Base-by-base conservation (phyloP, 1,140 invertebrate species). In the Coptotermes formosanus region DNA sequence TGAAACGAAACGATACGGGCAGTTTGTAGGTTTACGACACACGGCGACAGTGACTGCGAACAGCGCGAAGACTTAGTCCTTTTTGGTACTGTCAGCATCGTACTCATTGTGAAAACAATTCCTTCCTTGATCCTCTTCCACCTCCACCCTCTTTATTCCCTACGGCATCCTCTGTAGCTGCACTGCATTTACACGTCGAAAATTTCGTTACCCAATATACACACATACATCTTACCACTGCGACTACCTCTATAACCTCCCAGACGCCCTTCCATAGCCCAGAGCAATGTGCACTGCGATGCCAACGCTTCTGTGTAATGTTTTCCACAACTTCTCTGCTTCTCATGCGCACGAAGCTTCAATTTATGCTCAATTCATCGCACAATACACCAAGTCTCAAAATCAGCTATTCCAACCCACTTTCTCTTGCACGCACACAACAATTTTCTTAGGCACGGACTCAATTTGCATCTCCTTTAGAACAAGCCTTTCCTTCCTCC, bases 201-300 rank as follows among this genome's bases (percentile, higher is more conserved):
- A 75, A 75, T 75, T 75, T 75, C 64, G 64, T 75, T 75, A 75
- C 64, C 64, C 64, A 75, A 75, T 75, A 75, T 75, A 75, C 64
- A 75, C 64, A 75, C 64, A 64, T 64, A 64, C 59, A 75, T 75
- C 64, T 75, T 75, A 75, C 64, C 64, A 75, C 64, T n/a, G 8
- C 64, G 7, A n/a, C 64, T 75, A 75, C 64, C 64, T 75, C 64
- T 75, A 75, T 75, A 75, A 75, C 64, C 19, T 75, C 64, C 64
- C n/a, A 12, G 64, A 75, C 14, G 52, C 45, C 45, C 45, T 48
- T 48, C 45, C 45, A 48, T 48, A 64, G 59, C 64, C 64, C n/a
- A n/a, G 64, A 25, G 64, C n/a, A 75, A 75, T 30, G 55, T 59
- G 64, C n/a, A 23, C 21, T 21, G 25, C 64, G n/a, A 8, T 25